Evolutionary conservation across 1,140 invertebrate genomes (phyloP), one percentile per base, ranked within the genome.

Genomic region (Caenorhabditis tropicalis): DNA sequence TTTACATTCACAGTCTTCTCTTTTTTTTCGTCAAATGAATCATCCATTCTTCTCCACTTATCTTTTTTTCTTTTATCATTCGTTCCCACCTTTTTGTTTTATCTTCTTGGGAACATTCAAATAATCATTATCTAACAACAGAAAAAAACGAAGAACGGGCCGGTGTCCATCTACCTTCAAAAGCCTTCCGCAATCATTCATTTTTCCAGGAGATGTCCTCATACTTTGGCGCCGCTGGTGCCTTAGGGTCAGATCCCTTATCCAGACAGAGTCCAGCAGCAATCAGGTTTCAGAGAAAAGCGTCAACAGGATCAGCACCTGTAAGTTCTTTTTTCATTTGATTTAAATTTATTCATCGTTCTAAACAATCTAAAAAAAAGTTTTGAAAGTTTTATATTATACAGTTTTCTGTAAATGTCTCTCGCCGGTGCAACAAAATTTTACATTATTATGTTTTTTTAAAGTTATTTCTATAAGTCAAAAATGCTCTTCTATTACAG

Each of bases 91-190:
- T 81, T 56, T 21, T 36, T 33, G 48, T 56, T 56, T 39, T 81
- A 53, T 56, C 79, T 74, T 2, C 65, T 43, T 74, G 65, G 65
- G 65, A 74, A 74, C 65, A 74, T 31, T 74, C 65, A 74, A 74
- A 74, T 74, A 74, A 74, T 81, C 36, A 48, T 36, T 79, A 7
- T 7, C 39, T 29, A 39, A 29, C 19, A 9, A 4, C 27, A 12
- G 39, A 27, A 24, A n/a, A n/a, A n/a, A n/a, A n/a, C n/a, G n/a
- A n/a, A n/a, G n/a, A n/a, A n/a, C n/a, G n/a, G n/a, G n/a, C n/a
- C n/a, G 19, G 21, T 27, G 7, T n/a, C n/a, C n/a, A n/a, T 56
- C 21, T 27, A 56, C 21, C 53, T 65, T 65, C 58, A 65, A 65
- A 65, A 65, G 58, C 58, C 58, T n/a, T 36, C 29, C 58, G 29